Evolutionary conservation across 1,140 invertebrate genomes (phyloP), one percentile per base, ranked within the genome.

Genomic region (Dolichoris vasculosae): DNA sequence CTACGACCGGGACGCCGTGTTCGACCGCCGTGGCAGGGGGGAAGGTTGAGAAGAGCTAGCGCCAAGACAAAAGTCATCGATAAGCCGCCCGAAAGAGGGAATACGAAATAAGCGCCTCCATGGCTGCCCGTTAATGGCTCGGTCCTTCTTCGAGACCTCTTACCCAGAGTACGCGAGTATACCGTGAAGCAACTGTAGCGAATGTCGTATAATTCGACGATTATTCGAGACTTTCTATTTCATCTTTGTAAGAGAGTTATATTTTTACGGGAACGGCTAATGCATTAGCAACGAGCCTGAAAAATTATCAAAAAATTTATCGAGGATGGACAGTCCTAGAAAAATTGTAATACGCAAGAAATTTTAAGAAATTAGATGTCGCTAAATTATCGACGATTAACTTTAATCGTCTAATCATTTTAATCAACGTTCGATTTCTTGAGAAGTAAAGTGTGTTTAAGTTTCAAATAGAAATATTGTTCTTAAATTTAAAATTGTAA

Each of bases 41-140:
- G 83, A 82, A 78, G 75, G 78, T 64, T 32, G 43, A 55, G 51
- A 11, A 23, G 77, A 40, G 48, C 46, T 63, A 75, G 75, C 20
- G 76, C 40, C 82, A 85, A 77, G 40, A 55, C 79, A 84, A 79
- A 84, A 78, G 55, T 69, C 63, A 63, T 82, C 86, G 83, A 83
- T 77, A 79, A 69, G 77, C 9, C 17, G 48, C 55, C 23, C 32
- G 76, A 38, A 48, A 64, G 67, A 48, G 38, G 38, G 46, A 84
- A 84, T 82, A 82, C 80, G 46, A 82, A 82, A 73, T 51, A 46
- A 81, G 40, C 40, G 30, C 26, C 46, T 46, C 40, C 26, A n/a
- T 76, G 23, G 73, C 73, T 76, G 15, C 48, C 48, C 48, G 48
- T 48, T 78, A 59, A 43, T 43, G 48, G 75, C 75, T 77, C 75